Evolutionary conservation across 2,888 invertebrate species (phyloP).

Genomic region (Norana najaformis): DNA sequence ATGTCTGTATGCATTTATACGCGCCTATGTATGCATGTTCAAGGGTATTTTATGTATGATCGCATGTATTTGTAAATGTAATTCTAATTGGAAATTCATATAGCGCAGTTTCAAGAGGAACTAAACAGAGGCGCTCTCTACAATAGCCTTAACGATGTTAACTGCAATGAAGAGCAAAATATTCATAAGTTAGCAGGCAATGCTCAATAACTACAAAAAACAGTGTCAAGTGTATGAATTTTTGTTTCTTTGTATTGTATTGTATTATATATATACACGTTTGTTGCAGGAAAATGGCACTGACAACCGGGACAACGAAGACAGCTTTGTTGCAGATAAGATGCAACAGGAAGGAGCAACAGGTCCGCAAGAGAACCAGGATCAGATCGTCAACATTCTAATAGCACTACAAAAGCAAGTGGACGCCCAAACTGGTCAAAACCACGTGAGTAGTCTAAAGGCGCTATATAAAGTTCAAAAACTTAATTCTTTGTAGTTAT

Average conservation of each 20-base stretch:
- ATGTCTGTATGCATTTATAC: not conserved
- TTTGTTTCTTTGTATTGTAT: not conserved
- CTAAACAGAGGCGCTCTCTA: too few species aligned
- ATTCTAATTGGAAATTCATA: too few species aligned
- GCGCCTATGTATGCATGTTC: too few species aligned
- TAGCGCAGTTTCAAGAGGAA: too few species aligned
- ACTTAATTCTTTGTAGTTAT: too few species aligned
- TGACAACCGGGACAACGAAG: not conserved
- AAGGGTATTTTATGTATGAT: too few species aligned
- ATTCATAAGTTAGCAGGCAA: not conserved
- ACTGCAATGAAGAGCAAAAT: not conserved
- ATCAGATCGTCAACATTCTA: constrained; percentile 35
- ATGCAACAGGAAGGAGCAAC: constrained; percentile 18
- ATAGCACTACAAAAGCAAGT: constrained; percentile 41
- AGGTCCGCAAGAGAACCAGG: not conserved
- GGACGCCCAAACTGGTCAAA: constrained; percentile 34
- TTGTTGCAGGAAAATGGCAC: not conserved
- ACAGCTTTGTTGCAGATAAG: not conserved
- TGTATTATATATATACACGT: not conserved
- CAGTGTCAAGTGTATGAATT: not conserved
- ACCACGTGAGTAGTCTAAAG: constrained; percentile 37
- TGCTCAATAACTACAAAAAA: too few species aligned
- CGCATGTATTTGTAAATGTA: too few species aligned
- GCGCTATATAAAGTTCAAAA: not conserved
- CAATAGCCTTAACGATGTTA: too few species aligned